Evolutionary conservation across 2,797 vertebrate species (phyloP).

Genomic region (Rhynchonycteris naso): DNA sequence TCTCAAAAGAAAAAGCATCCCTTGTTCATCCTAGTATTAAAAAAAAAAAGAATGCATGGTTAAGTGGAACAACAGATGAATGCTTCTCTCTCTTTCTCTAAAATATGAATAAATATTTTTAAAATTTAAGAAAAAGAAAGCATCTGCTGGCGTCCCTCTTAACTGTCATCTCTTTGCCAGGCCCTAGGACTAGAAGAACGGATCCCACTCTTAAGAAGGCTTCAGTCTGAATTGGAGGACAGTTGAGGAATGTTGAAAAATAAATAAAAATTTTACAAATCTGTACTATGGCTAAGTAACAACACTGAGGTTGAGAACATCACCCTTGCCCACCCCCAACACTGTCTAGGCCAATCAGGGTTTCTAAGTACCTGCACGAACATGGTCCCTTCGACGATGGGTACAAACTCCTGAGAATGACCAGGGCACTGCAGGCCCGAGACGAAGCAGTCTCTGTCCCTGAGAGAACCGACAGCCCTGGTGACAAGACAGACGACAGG

Average conservation of each 20-base stretch:
- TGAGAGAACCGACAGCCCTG: background rate
- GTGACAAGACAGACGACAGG: background rate
- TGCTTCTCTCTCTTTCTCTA: too few species aligned
- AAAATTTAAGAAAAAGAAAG: too few species aligned
- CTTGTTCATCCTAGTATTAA: too few species aligned
- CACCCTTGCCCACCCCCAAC: accelerated
- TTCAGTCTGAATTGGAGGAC: background rate
- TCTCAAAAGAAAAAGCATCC: too few species aligned
- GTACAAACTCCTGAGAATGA: background rate
- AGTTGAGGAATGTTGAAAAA: background rate
- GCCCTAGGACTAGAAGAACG: background rate
- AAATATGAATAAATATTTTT: too few species aligned
- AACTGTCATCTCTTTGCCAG: background rate
- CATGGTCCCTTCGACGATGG: background rate
- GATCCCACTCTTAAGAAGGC: background rate
- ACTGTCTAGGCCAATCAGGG: background rate
- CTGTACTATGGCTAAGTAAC: background rate
- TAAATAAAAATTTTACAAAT: background rate
- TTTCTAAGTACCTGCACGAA: too few species aligned
- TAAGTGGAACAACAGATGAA: too few species aligned
- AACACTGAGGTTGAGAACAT: background rate
- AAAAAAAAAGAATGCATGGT: too few species aligned
- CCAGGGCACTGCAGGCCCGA: accelerated
- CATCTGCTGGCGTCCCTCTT: background rate
- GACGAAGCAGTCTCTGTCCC: background rate